These are phyloP conservation scores for Andrena camellia DNA, from an alignment of 2,888 invertebrate species.

Conservation along the genomic window DNA sequence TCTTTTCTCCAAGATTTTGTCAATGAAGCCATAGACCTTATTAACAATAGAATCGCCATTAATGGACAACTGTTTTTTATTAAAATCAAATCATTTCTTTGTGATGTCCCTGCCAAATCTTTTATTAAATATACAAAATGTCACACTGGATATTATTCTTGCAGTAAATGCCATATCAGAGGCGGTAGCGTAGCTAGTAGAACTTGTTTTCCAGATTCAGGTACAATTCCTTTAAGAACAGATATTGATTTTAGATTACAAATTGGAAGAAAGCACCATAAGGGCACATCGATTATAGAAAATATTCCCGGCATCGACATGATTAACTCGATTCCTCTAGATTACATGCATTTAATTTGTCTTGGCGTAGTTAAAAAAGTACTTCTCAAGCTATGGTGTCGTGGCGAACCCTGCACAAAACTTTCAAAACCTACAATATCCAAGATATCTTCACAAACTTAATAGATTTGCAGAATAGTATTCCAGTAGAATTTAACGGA, in stretches of 20 bases:
- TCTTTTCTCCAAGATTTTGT: not conserved
- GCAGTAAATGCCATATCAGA: constrained; percentile 15
- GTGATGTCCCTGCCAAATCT: not conserved
- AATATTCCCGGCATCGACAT: constrained; percentile 50
- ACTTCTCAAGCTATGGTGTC: constrained; percentile 19
- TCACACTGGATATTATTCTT: not conserved
- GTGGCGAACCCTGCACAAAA: constrained; percentile 37
- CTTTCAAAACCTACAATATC: not conserved
- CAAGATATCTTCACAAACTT: not conserved
- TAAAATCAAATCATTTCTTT: not conserved
- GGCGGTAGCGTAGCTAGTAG: constrained; percentile 18
- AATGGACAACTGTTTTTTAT: not conserved
- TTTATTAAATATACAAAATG: not conserved
- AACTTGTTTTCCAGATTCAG: constrained; percentile 37
- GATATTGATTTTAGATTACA: constrained; percentile 43
- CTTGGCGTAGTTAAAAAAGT: constrained; percentile 41
- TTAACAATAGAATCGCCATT: not conserved
- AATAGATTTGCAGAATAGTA: not conserved
- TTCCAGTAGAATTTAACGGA: not conserved
- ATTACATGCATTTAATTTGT: constrained; percentile 34
- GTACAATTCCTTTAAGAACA: constrained; percentile 16
- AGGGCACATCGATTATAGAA: constrained; percentile 27
- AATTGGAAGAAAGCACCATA: constrained; percentile 27
- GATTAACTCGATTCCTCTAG: constrained; percentile 33
- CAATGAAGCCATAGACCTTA: not conserved